phyloP scores from a whole-genome alignment of 1,140 invertebrate species.

The Heliothis subflexa region DNA sequence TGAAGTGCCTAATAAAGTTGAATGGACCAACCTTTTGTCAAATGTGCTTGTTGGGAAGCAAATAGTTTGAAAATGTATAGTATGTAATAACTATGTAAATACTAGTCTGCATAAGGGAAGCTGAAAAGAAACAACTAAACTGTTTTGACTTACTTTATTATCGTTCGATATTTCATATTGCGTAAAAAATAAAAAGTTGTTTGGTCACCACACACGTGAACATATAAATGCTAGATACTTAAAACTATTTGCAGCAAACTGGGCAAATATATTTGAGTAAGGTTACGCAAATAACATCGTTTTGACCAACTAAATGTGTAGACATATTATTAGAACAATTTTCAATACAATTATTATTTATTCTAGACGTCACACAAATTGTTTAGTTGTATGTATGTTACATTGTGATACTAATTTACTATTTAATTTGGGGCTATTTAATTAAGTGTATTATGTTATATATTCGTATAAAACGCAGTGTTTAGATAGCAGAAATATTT shows the following conservation, averaged over 20 bases:
- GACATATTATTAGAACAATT: slow-evolving; percentile 39
- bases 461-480: slow-evolving; percentile 13
- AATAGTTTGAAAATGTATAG: slow-evolving; percentile 62
- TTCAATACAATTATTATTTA: slow-evolving; percentile 38
- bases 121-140: slow-evolving; percentile 59
- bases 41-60: slow-evolving; percentile 78
- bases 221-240: slow-evolving; percentile 76
- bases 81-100: neutral
- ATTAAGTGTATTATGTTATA: slow-evolving; percentile 4
- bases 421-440: slow-evolving; percentile 24
- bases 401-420: slow-evolving; percentile 39
- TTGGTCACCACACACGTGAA: slow-evolving; percentile 78
- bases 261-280: slow-evolving; percentile 62
- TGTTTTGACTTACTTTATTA: slow-evolving; percentile 76
- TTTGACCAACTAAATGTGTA: slow-evolving; percentile 34
- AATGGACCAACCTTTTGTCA: slow-evolving; percentile 72
- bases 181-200: slow-evolving; percentile 78
- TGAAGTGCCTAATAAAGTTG: slow-evolving; percentile 66
- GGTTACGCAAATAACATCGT: slow-evolving; percentile 39
- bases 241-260: slow-evolving; percentile 68
- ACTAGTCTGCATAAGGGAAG: neutral
- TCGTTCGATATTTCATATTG: slow-evolving; percentile 72
- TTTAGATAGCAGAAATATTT: slow-evolving; percentile 39
- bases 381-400: slow-evolving; percentile 31
- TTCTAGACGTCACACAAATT: slow-evolving; percentile 29